phyloP scores from a whole-genome alignment of 2,113 vertebrate genomes.

The Microcebus ravelobensis region DNA sequence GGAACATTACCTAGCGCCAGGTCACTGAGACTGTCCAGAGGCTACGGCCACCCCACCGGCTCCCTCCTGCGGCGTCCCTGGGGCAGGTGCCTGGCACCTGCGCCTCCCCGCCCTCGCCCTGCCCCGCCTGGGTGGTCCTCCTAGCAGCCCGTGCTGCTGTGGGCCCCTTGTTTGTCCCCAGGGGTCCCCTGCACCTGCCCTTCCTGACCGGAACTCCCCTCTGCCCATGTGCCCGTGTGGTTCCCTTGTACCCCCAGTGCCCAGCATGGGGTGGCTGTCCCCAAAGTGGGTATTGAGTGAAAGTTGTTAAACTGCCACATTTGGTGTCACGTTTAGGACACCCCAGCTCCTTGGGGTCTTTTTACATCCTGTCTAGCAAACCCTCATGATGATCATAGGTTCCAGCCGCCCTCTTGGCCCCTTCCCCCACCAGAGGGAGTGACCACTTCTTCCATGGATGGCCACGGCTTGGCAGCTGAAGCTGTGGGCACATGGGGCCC shows the following conservation, averaged over 20 bases:
- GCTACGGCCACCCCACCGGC: not conserved
- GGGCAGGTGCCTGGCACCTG: not conserved
- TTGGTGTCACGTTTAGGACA: not conserved
- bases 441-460: not conserved
- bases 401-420: not conserved
- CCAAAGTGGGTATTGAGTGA: not conserved
- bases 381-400: no score
- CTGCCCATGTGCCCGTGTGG: accelerated
- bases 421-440: not conserved
- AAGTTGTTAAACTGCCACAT: not conserved
- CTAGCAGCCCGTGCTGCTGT: not conserved
- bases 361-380: not conserved
- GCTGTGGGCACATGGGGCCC: not conserved
- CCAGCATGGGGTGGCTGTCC: not conserved
- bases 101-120: not conserved
- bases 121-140: not conserved
- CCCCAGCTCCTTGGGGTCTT: not conserved
- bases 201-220: not conserved
- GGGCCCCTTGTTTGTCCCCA: not conserved
- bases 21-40: not conserved
- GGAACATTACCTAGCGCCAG: not conserved
- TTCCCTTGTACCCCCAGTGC: not conserved
- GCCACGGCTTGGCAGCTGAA: not conserved
- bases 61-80: not conserved
- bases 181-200: not conserved